Evolutionary conservation across 35 echinoderm and acorn worm species (phyloP).

Genomic region (Lytechinus pictus): DNA sequence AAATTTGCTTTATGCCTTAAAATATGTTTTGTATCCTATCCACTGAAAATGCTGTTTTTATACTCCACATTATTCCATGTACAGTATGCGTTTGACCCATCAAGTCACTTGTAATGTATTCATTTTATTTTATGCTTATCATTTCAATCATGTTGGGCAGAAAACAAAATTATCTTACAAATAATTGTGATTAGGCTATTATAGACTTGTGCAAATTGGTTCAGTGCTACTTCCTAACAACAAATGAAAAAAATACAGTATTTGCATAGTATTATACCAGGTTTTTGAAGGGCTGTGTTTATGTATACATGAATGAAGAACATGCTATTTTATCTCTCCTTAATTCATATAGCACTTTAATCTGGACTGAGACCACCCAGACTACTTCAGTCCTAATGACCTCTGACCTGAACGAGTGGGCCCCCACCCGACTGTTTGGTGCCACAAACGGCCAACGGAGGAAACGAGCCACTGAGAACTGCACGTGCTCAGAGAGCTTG

Average conservation of each 20-base stretch:
- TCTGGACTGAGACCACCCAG: conserved; percentile 63
- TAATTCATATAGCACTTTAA: conserved; percentile 51
- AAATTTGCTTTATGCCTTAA: too few species aligned
- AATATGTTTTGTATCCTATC: too few species aligned
- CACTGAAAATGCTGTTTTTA: too few species aligned
- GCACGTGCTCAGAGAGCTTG: conserved; percentile 51
- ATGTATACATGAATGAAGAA: background rate
- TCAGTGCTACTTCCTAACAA: too few species aligned
- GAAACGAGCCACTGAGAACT: conserved; percentile 44
- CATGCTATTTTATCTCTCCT: background rate
- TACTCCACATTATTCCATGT: too few species aligned
- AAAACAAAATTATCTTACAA: too few species aligned
- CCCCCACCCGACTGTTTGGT: conserved; percentile 51
- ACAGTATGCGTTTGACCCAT: too few species aligned
- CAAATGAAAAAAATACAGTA: background rate
- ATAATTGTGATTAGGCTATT: too few species aligned
- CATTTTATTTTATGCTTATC: too few species aligned
- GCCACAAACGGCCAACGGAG: background rate
- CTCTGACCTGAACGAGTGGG: conserved; percentile 67
- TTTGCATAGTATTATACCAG: background rate
- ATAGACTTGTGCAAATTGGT: too few species aligned
- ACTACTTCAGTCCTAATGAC: conserved; percentile 46
- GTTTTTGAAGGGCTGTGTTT: background rate
- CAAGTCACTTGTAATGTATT: too few species aligned
- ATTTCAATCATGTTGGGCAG: too few species aligned